A percentile compares a stretch with the other conserved stretches of the same genome.
These are phyloP conservation scores for Trichoplax adhaerens DNA, from an alignment of 37 sponge, comb jelly and placozoan genomes.

Conservation along the genomic window DNA sequence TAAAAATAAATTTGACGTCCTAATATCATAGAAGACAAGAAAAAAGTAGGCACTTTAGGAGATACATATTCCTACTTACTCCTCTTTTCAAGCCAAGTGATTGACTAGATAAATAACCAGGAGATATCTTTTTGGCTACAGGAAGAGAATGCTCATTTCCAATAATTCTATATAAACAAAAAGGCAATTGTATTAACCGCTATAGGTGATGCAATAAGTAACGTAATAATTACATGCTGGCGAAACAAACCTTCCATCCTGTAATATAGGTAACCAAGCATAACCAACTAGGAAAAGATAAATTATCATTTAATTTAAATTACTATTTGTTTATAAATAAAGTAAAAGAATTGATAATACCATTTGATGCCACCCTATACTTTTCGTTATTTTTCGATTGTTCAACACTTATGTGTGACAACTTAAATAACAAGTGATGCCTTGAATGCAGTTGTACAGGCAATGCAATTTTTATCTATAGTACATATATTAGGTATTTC, in stretches of 20 bases:
- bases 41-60: not conserved
- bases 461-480: slow-evolving; percentile 65
- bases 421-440: slow-evolving; percentile 82
- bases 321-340: too few relatives aligned
- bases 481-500: not conserved
- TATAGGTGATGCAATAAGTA: too few relatives aligned
- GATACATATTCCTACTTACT: too few relatives aligned
- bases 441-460: slow-evolving; percentile 32
- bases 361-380: not conserved
- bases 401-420: slow-evolving; percentile 69
- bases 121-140: too few relatives aligned
- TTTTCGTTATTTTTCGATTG: slow-evolving; percentile 30
- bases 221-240: too few relatives aligned
- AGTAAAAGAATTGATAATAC: too few relatives aligned
- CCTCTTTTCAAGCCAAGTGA: too few relatives aligned
- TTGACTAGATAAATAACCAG: too few relatives aligned
- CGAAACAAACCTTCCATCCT: slow-evolving; percentile 32
- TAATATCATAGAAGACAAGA: not conserved
- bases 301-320: not conserved
- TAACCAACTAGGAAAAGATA: slow-evolving; percentile 52
- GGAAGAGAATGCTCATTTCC: too few relatives aligned
- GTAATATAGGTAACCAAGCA: slow-evolving; percentile 71
- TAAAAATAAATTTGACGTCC: not conserved
- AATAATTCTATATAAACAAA: too few relatives aligned
- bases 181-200: too few relatives aligned